Evolutionary conservation across 1,140 invertebrate genomes (phyloP), one percentile per base, ranked within the genome.

Genomic region (Leguminivora glycinivorella): DNA sequence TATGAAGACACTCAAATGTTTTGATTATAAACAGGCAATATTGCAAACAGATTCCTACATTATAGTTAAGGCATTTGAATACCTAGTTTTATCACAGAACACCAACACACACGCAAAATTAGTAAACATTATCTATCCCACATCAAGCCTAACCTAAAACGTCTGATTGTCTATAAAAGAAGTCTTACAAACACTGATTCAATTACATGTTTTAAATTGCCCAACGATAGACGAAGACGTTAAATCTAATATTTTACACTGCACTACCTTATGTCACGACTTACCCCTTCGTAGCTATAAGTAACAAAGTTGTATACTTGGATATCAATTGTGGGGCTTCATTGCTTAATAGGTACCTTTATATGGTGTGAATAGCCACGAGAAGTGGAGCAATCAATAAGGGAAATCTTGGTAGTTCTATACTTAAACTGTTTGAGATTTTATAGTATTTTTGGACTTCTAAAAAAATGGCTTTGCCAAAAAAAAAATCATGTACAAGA

Each of bases 321-420:
- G n/a, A 17, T 67, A 71, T 56, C 70, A 70, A 71, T 47, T 67
- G 56, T 79, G 72, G 25, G 77, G 77, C 75, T 79, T 79, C 77
- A 63, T 71, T 72, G 69, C 72, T 58, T 71, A 73, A 77, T 75
- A 73, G 14, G 70, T 71, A 71, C 71, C 40, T n/a, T 73, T 72
- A 72, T 78, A 74, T 71, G 68, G 73, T 68, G 74, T 69, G 60
- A 75, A 71, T 66, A 58, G 14, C 17, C 34, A 40, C n/a, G 56
- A 12, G 31, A 58, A 34, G 26, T 63, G 69, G 47, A 52, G 47
- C 47, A 52, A 47, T 52, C 47, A 22, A 22, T 22, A 19, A 22
- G 17, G 47, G 19, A n/a, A 0, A 43, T 43, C n/a, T 43, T 17
- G 6, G 17, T 43, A n/a, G 40, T 43, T 34, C 12, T 34, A 43